phyloP scores from a whole-genome alignment of 30 jellyfish, hydroid and myxozoan species.

The Mastigias papua region DNA sequence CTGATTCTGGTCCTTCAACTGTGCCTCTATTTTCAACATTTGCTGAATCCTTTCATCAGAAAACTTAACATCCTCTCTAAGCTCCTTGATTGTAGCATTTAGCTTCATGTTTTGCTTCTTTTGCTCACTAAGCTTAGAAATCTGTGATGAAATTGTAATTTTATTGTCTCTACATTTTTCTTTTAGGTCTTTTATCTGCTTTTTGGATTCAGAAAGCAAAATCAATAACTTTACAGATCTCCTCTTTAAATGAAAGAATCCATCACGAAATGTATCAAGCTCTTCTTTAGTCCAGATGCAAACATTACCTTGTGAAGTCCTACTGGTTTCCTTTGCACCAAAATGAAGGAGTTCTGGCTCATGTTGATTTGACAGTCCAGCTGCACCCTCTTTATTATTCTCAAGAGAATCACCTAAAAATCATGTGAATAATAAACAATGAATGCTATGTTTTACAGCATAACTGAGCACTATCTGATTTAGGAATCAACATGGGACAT shows the following conservation, averaged over 20 bases:
- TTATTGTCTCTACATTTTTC: conserved; percentile 34
- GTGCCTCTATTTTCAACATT: conserved; percentile 15
- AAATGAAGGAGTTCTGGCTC: neutral
- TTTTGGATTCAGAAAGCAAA: conserved; percentile 49
- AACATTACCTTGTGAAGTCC: neutral
- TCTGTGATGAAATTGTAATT: neutral
- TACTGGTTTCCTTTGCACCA: neutral
- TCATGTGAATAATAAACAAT: too few species aligned
- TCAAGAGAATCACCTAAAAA: too few species aligned
- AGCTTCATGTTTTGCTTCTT: conserved; percentile 28
- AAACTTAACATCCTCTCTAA: conserved; percentile 29
- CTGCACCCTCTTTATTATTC: neutral
- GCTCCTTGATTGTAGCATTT: conserved; percentile 59
- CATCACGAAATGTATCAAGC: conserved; percentile 53
- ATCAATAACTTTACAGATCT: conserved; percentile 41
- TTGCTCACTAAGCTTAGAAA: conserved; percentile 29
- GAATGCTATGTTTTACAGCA: too few species aligned
- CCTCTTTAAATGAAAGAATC: conserved; percentile 50
- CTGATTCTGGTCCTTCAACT: conserved; percentile 23
- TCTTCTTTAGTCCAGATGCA: conserved; percentile 71
- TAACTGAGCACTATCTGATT: too few species aligned
- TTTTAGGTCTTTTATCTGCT: conserved; percentile 27
- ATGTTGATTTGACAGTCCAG: neutral
- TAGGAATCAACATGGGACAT: too few species aligned
- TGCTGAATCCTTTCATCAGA: conserved; percentile 23